Base-by-base conservation (phyloP, 2,797 vertebrate species). In the Sorex maritimensis region DNA sequence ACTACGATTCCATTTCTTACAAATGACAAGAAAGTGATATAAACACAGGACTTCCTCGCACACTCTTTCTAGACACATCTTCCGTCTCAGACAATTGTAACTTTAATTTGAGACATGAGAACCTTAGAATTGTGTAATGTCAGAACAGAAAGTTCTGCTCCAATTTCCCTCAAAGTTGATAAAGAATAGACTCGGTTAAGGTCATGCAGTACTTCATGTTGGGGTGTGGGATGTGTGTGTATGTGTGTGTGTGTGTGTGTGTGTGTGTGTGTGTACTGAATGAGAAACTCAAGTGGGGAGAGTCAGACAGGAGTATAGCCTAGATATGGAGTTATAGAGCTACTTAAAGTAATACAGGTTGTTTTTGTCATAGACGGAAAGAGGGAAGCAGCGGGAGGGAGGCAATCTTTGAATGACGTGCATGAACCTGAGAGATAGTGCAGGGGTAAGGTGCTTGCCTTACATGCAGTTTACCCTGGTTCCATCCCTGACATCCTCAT, bases 51-150 rank as follows among this genome's bases (percentile, higher is more conserved):
- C 5, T 9, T 5, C 41, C 9, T 44, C 3, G 55, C 52, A 44
- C 26, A 38, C 73, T 58, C 11, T 69, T 46, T 78, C 23, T 52
- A 65, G 68, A 77, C 0, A 0, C 38, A n/a, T 44, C 61, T 77
- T 88, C 67, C 3, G 55, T 73, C 67, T 72, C 41, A n/a, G 81
- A 71, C 63, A 44, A 58, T 38, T 23, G 4, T 4, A 79, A 75
- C 63, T 81, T 38, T 1, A 52, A 91, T 44, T 88, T 95, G 90
- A 91, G 86, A 96, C 1, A 1, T 1, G 80, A 38, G 9, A 44
- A 88, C 68, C 93, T 74, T 81, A 41, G 92, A 77, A 68, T 6
- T 23, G 9, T 34, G 19, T 14, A 77, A 44, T 77, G 38, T 85
- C 49, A 77, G 65, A 10, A 69, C 63, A 73, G 72, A 71, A 34